A percentile compares a stretch with the other conserved stretches of the same genome.
Evolutionary conservation across 2,797 vertebrate genomes (phyloP).

Genomic region (Coluber constrictor): DNA sequence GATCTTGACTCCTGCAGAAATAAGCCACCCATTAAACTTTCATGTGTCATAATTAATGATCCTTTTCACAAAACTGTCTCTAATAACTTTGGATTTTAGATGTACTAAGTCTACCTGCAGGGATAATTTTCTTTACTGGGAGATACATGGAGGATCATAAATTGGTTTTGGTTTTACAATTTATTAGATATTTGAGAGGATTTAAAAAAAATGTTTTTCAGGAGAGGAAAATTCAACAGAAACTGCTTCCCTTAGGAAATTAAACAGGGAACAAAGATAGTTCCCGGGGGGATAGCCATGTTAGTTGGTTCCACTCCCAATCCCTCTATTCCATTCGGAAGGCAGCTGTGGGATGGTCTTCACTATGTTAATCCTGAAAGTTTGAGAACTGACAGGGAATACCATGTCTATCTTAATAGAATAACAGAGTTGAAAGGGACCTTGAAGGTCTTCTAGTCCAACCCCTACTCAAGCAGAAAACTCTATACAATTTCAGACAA

Average conservation of each 20-base stretch:
- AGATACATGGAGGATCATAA: slow-evolving; percentile 72
- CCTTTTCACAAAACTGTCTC: slow-evolving; percentile 76
- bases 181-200: slow-evolving; percentile 65
- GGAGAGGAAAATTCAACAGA: slow-evolving; percentile 57
- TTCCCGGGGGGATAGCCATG: too few relatives aligned
- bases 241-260: slow-evolving; percentile 55
- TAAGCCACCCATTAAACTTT: slow-evolving; percentile 76
- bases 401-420: not conserved
- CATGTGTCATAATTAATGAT: slow-evolving; percentile 77
- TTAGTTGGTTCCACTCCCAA: not conserved
- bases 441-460: too few relatives aligned
- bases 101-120: slow-evolving; percentile 74
- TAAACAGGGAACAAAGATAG: slow-evolving; percentile 12
- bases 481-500: not conserved
- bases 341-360: not conserved
- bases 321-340: not conserved
- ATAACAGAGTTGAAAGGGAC: too few relatives aligned
- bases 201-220: slow-evolving; percentile 54
- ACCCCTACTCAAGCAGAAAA: too few relatives aligned
- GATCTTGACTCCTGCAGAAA: slow-evolving; percentile 69
- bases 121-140: slow-evolving; percentile 76
- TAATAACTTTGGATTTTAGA: slow-evolving; percentile 75
- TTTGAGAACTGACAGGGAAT: not conserved
- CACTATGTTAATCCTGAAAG: not conserved
- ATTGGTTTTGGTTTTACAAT: slow-evolving; percentile 74